These are phyloP conservation scores for Trematomus loennbergii DNA, from an alignment of 2,113 vertebrate species.

Conservation along the genomic window DNA sequence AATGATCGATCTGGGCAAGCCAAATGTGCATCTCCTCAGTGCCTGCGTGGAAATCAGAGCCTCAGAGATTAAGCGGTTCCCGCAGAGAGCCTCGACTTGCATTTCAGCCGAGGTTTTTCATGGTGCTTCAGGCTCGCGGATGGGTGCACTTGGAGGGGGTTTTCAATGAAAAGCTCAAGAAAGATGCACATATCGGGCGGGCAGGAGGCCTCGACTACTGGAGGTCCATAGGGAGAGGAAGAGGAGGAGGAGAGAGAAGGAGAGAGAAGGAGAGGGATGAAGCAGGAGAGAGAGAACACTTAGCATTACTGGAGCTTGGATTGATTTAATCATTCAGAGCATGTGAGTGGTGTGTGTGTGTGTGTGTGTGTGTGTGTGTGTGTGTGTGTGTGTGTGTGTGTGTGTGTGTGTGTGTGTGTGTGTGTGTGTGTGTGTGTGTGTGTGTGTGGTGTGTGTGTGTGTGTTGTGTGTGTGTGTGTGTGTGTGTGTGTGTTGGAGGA, in stretches of 20 bases:
- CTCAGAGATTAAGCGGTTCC: constrained; percentile 37
- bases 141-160: constrained; percentile 47
- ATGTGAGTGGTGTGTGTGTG: constrained; percentile 3
- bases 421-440: too few relatives aligned
- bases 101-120: constrained; percentile 47
- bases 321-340: constrained; percentile 63
- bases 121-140: constrained; percentile 42
- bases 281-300: constrained; percentile 22
- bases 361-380: too few relatives aligned
- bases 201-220: constrained; percentile 39
- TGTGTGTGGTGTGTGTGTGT: too few relatives aligned
- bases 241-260: not conserved
- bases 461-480: too few relatives aligned
- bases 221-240: constrained; percentile 11
- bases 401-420: too few relatives aligned
- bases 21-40: constrained; percentile 47
- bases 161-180: constrained; percentile 38
- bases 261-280: not conserved
- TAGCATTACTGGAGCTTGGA: constrained; percentile 34
- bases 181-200: constrained; percentile 18
- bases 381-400: too few relatives aligned
- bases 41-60: constrained; percentile 50
- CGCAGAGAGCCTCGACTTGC: constrained; percentile 30
- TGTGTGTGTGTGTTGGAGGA: too few relatives aligned
- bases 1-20: constrained; percentile 42